Conservation (phyloP, 2,797 vertebrate species). For the Erpetoichthys calabaricus region DNA sequence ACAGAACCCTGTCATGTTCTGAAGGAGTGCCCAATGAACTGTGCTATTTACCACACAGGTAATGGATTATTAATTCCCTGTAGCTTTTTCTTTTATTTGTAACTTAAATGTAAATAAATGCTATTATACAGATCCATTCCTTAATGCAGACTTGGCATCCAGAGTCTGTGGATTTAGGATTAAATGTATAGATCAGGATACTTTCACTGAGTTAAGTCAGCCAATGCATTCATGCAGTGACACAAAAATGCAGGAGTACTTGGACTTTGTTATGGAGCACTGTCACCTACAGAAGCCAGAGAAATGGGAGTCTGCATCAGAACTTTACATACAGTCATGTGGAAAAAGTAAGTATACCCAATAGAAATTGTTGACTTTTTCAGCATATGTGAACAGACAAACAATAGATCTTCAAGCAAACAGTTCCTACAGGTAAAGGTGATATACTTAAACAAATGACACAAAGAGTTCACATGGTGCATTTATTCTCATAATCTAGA, state of each 20-base stretch:
- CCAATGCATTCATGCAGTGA: slow-evolving; percentile 19
- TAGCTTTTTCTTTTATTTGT: slow-evolving; percentile 9
- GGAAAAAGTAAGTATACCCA: no score
- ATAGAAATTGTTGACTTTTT: no score
- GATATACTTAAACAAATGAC: no score
- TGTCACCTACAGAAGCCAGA: slow-evolving; percentile 18
- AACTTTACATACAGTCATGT: slow-evolving; percentile 5
- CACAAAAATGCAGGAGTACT: slow-evolving; percentile 17
- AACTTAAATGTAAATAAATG: slow-evolving; percentile 12
- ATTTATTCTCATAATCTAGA: no score
- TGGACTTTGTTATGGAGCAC: slow-evolving; percentile 15
- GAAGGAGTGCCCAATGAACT: slow-evolving; percentile 16
- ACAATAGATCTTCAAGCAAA: no score
- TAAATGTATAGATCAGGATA: slow-evolving; percentile 16
- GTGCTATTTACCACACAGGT: slow-evolving; percentile 20
- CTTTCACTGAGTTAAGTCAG: slow-evolving; percentile 13
- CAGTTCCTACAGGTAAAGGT: no score
- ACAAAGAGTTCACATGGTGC: no score
- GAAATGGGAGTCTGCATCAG: slow-evolving; percentile 20
- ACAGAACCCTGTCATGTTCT: slow-evolving; percentile 20
- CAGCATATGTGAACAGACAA: no score
- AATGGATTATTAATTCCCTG: slow-evolving; percentile 2
- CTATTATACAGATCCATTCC: slow-evolving; percentile 2
- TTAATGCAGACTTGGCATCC: slow-evolving; percentile 18
- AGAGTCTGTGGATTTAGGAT: slow-evolving; percentile 21